phyloP scores from a whole-genome alignment of 1,140 invertebrate genomes.

The Cataglyphis hispanica region DNA sequence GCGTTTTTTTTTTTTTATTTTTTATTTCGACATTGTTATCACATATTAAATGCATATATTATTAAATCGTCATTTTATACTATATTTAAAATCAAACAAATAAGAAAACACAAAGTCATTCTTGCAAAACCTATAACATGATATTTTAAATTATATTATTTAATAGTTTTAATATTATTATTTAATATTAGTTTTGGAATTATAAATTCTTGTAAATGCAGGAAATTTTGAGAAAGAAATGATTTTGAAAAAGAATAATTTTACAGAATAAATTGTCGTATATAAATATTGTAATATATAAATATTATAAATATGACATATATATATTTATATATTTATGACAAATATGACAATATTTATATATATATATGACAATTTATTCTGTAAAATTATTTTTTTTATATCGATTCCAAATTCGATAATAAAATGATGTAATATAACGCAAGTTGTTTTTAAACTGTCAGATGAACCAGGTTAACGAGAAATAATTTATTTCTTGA shows the following conservation, averaged over 20 bases:
- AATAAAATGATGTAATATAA: background rate
- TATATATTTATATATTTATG: too few species aligned
- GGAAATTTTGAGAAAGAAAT: slow-evolving; percentile 2
- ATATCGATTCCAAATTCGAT: background rate
- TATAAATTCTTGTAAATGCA: background rate
- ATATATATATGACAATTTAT: background rate
- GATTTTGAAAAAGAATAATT: too few species aligned
- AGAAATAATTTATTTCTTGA: background rate
- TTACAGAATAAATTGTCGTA: too few species aligned
- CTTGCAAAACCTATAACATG: background rate
- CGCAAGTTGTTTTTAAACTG: background rate
- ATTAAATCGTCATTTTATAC: too few species aligned
- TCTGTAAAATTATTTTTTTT: background rate
- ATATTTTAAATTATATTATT: slow-evolving; percentile 18
- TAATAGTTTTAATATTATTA: too few species aligned
- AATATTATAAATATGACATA: too few species aligned
- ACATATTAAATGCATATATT: background rate
- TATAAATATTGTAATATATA: too few species aligned
- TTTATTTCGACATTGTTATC: background rate
- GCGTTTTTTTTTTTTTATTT: background rate
- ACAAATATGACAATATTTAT: too few species aligned
- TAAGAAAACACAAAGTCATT: background rate
- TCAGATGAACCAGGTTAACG: background rate
- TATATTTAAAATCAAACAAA: background rate
- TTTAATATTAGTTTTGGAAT: background rate